These are phyloP conservation scores for Pseudoatta argentina DNA, from an alignment of 1,140 invertebrate species.

Conservation along the genomic window DNA sequence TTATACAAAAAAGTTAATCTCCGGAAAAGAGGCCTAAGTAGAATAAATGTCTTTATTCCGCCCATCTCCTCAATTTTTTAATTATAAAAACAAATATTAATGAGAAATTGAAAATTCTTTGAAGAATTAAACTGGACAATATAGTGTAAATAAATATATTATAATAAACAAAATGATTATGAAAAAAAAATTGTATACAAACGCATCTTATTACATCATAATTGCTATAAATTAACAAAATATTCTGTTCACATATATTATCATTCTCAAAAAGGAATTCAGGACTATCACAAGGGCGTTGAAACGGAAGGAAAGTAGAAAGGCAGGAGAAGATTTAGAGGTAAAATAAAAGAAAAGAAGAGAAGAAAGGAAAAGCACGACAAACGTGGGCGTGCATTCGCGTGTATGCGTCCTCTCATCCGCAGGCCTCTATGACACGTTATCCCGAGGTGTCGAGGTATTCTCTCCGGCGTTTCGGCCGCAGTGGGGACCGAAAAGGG, in stretches of 20 bases:
- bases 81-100: neutral
- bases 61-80: neutral
- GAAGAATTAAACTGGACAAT: neutral
- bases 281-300: neutral
- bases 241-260: neutral
- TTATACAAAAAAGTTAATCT: no score
- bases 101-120: neutral
- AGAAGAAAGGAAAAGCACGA: constrained; percentile 34
- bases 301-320: constrained; percentile 6
- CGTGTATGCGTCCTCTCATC: constrained; percentile 54
- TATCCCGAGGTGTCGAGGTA: constrained; percentile 75
- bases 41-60: no score
- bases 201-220: neutral
- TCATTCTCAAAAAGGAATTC: neutral
- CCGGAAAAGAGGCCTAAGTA: neutral
- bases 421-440: constrained; percentile 71
- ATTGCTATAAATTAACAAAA: constrained; percentile 1
- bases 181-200: neutral
- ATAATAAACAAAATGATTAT: neutral
- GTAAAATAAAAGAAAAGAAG: constrained; percentile 34
- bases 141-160: neutral
- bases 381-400: constrained; percentile 64
- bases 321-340: neutral
- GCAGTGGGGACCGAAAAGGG: constrained; percentile 47
- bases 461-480: constrained; percentile 29